Evolutionary conservation across 2,113 vertebrate genomes (phyloP), one percentile per base, ranked within the genome.

Genomic region (Apaloderma vittatum): DNA sequence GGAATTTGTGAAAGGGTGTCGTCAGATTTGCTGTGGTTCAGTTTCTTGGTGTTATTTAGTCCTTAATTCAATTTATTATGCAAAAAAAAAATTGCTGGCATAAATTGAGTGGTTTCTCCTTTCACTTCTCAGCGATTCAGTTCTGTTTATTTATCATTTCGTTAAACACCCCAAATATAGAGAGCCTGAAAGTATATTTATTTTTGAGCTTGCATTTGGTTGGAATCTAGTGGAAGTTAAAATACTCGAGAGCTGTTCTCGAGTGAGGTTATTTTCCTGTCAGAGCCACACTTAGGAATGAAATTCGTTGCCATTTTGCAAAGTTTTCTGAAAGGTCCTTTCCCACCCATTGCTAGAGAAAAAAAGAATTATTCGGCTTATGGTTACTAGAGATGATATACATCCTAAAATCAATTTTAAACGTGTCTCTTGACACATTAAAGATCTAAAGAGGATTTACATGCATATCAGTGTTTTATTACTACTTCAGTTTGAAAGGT

Each of bases 1-100:
- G 62, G 72, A 70, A 94, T 96, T 94, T 92, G 63, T 85, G 74
- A 61, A 46, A 40, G 34, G 58, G 48, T 78, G 76, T 85, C 74
- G 93, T 58, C 34, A 90, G 54, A 86, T 85, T 71, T 46, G 40
- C n/a, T 79, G 93, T 75, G 76, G 52, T 76, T 92, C 81, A n/a
- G 29, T 95, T 93, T 88, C 67, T 45, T 57, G 43, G 14, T 90
- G 94, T 91, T 66, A 67, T 73, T 94, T 67, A 34, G 55, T 75
- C 19, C 61, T 93, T 48, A 17, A 14, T 13, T 90, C 75, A 37
- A 26, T 12, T 12, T 45, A 3, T 52, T 40, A 48, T 52, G 34
- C 11, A 22, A 12, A 57, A 65, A 63, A 74, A 59, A 27, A 13
- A 54, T n/a, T n/a, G n/a, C n/a, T 71, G 62, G 34, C 3, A 7